These are phyloP conservation scores for Atrina japonica DNA, from an alignment of 2,888 invertebrate species.

Conservation along the genomic window DNA sequence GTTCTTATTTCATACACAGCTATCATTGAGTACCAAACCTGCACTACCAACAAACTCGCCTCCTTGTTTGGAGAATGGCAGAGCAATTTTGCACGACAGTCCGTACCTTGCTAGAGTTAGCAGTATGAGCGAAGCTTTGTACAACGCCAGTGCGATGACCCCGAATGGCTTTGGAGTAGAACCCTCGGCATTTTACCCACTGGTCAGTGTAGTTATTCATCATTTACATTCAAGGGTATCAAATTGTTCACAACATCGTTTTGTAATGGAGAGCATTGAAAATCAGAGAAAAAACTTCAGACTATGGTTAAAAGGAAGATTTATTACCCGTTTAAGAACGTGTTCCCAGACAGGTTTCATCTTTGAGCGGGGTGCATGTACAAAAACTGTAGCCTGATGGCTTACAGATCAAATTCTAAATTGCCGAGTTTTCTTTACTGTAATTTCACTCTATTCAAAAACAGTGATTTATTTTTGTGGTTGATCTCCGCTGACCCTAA, in stretches of 20 bases:
- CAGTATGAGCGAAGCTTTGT: constrained; percentile 48
- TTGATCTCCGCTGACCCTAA: no score
- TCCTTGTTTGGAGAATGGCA: constrained; percentile 6
- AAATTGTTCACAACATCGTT: constrained; percentile 4
- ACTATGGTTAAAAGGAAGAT: no score
- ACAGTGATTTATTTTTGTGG: no score
- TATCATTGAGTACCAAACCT: constrained; percentile 18
- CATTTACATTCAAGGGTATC: constrained; percentile 20
- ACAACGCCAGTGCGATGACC: constrained; percentile 37
- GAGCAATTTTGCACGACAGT: constrained; percentile 31
- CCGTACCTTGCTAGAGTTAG: constrained; percentile 47
- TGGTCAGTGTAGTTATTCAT: constrained; percentile 43
- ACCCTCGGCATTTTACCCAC: constrained; percentile 52
- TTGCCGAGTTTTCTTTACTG: no score
- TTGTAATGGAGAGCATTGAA: not conserved
- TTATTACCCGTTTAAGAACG: no score
- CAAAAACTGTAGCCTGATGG: no score
- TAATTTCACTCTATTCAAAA: no score
- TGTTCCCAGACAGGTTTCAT: no score
- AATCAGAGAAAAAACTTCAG: not conserved
- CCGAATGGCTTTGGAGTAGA: constrained; percentile 48
- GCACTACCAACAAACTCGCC: constrained; percentile 19
- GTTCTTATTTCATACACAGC: constrained; percentile 13
- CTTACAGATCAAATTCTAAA: no score
- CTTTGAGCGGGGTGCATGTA: no score